Evolutionary conservation across 2,797 vertebrate genomes (phyloP), one percentile per base, ranked within the genome.

Genomic region (Typhlichthys eigenmanni): DNA sequence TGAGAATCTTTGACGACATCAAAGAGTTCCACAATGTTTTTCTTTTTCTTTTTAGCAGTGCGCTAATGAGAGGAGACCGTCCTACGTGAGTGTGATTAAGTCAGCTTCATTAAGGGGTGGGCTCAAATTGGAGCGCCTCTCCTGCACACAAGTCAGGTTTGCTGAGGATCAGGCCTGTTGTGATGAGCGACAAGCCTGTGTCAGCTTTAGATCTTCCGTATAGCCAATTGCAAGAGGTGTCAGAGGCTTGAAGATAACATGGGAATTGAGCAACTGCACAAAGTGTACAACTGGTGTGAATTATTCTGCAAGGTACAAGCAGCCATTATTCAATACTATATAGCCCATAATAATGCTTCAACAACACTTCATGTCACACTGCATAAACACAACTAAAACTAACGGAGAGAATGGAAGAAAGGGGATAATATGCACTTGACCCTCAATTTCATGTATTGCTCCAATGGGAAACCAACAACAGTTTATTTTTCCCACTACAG

Each of bases 1-100:
- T 78, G 84, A 87, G 83, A 88, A 84, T 93, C 88, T 89, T 71
- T 86, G 86, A 83, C 81, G 74, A 89, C 92, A 92, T 93, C 91
- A 93, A 91, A 93, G 89, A 72, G 69, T 56, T 34, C 53, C 75
- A 19, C 58, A 80, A 69, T 67, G 11, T 77, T 83, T 84, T 77
- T 79, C 55, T 71, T 13, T 45, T 7, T 43, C 7, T 29, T 29
- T 43, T 43, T 72, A 84, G 77, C 76, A 29, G 67, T 66, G 63
- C 58, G 72, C 84, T 91, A 93, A 94, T 90, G 85, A 91, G 84
- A 83, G 76, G 75, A 65, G 85, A 89, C 81, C 73, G 38, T 84
- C 74, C 87, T 88, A 85, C 70, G 59, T 52, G 10, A 62, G 66
- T 64, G 84, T 79, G 86, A 91, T 91, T 92, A 88, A 78, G 77